Conservation (phyloP, 2,113 vertebrate species). For the Miniopterus natalensis region DNA sequence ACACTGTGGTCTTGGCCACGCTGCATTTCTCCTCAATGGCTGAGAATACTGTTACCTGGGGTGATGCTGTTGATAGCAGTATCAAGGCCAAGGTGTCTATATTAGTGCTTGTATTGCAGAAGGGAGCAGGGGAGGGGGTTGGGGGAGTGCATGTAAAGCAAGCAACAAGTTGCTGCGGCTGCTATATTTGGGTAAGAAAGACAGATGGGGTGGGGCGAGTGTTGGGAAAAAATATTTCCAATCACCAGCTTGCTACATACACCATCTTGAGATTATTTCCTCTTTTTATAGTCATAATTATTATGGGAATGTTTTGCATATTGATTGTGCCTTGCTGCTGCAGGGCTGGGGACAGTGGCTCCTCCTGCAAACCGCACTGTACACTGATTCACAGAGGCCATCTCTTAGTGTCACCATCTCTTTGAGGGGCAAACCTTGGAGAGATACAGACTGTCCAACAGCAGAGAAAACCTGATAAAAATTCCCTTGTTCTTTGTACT, state of each 20-base stretch:
- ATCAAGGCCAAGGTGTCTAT: background rate
- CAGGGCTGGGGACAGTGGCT: background rate
- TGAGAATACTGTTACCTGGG: background rate
- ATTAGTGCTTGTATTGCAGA: background rate
- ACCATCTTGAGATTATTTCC: slow-evolving; percentile 33
- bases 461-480: slow-evolving; percentile 58
- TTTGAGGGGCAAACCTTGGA: slow-evolving; percentile 48
- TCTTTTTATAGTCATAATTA: slow-evolving; percentile 17
- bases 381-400: slow-evolving; percentile 32
- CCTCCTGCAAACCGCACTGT: background rate
- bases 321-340: background rate
- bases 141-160: background rate
- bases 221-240: background rate
- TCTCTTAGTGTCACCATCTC: background rate
- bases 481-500: slow-evolving; percentile 78
- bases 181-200: background rate
- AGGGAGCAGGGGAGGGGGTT: background rate
- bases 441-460: slow-evolving; percentile 52
- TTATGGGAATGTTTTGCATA: background rate
- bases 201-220: background rate
- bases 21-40: background rate
- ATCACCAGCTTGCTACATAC: background rate
- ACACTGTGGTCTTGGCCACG: background rate
- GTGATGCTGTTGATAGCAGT: background rate
- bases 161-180: background rate